phyloP scores from a whole-genome alignment of 2,888 invertebrate species.

The Quadroppia sp. region DNA sequence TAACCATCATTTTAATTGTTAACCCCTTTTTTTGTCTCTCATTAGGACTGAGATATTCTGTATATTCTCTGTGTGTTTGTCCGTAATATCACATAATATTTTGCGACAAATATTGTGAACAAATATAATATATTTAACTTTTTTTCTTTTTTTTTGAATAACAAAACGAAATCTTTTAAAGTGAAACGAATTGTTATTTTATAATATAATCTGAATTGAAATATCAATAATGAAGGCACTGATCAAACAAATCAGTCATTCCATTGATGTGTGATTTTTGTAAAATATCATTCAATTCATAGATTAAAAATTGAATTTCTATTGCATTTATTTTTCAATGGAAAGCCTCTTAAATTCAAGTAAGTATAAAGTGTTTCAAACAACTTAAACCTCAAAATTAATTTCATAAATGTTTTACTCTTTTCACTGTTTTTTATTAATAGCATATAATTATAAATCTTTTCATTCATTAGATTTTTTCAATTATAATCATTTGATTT shows the following conservation, averaged over 20 bases:
- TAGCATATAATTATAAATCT: not conserved
- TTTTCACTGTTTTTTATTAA: not conserved
- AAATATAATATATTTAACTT: not conserved
- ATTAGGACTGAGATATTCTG: not conserved
- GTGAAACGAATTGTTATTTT: not conserved
- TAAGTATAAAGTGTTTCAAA: not conserved
- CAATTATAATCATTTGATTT: too few species aligned
- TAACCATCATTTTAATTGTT: not conserved
- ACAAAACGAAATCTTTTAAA: not conserved
- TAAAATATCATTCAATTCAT: too few species aligned
- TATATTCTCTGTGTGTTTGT: not conserved
- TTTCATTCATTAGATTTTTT: not conserved
- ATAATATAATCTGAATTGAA: too few species aligned
- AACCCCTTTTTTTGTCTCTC: not conserved
- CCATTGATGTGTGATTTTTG: too few species aligned
- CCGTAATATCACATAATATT: not conserved
- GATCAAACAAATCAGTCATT: not conserved
- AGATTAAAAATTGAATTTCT: too few species aligned
- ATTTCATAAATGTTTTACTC: not conserved
- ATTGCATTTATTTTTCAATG: not conserved
- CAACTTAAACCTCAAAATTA: not conserved
- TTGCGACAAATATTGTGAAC: not conserved
- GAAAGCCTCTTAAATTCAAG: not conserved
- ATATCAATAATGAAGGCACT: not conserved
- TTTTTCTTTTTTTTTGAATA: not conserved